A percentile compares a stretch with the other conserved stretches of the same genome.
Evolutionary conservation across 2,888 invertebrate species (phyloP).

Genomic region (Pyralis farinalis): DNA sequence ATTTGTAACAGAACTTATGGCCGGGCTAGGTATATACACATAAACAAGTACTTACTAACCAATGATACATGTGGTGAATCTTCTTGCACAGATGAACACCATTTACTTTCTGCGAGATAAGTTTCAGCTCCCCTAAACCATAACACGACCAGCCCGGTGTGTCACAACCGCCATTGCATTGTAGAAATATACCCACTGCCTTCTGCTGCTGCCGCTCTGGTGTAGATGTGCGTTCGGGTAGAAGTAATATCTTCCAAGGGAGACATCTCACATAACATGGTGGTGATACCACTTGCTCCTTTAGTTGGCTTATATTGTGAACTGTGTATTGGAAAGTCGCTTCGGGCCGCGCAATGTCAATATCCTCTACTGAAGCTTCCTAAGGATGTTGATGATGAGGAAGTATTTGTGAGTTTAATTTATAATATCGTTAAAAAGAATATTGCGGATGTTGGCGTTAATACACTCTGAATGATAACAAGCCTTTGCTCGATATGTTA

Average conservation of each 20-base stretch:
- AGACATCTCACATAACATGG: constrained; percentile 96
- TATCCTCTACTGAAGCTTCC: constrained; percentile 79
- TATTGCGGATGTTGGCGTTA: too few species aligned
- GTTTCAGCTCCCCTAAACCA: constrained; percentile 94
- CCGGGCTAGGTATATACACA: too few species aligned
- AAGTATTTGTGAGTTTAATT: too few species aligned
- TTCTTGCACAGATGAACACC: constrained; percentile 90
- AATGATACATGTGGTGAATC: constrained; percentile 97
- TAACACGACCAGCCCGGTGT: constrained; percentile 99
- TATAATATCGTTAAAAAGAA: too few species aligned
- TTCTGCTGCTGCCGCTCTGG: constrained; percentile 87
- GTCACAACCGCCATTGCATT: constrained; percentile 98
- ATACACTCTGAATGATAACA: too few species aligned
- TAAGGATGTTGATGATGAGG: too few species aligned
- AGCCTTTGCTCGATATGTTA: too few species aligned
- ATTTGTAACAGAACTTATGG: too few species aligned
- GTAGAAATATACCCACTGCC: constrained; percentile 91
- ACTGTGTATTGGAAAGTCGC: constrained; percentile 95
- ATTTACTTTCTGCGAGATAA: constrained; percentile 92
- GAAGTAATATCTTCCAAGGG: constrained; percentile 99
- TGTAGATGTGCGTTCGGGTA: constrained; percentile 88
- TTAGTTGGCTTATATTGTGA: constrained; percentile 92
- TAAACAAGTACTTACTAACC: too few species aligned
- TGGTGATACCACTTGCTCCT: constrained; percentile 91
- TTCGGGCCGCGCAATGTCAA: constrained; percentile 93